Percentiles rank a stretch among this genome's conserved stretches.
Evolutionary conservation across 2,113 vertebrate species (phyloP).

Genomic region (Cnemophilus loriae): DNA sequence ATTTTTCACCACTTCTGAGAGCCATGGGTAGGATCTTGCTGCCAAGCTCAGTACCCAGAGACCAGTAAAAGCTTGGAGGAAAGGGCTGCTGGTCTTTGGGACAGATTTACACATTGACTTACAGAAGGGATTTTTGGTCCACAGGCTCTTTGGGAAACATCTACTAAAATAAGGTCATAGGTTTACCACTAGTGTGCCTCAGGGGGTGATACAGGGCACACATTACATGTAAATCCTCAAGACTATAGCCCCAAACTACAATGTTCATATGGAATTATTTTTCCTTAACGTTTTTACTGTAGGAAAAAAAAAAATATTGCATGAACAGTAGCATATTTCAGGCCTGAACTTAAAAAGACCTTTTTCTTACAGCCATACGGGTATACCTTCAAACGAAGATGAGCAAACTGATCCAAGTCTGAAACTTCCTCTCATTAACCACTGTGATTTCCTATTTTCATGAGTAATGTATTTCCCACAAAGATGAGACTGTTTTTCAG

Average conservation of each 20-base stretch:
- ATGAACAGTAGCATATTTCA: not conserved
- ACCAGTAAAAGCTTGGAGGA: not conserved
- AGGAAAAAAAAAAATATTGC: not conserved
- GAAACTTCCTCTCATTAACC: not conserved
- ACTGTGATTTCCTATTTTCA: conserved; percentile 19
- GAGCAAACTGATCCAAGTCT: not conserved
- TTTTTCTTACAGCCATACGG: not conserved
- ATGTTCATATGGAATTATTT: not conserved
- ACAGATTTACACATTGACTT: not conserved
- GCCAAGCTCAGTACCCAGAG: not conserved
- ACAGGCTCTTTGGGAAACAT: not conserved
- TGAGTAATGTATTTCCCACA: not conserved
- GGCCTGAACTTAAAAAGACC: not conserved
- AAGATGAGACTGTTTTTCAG: not conserved
- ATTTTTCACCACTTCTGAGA: not conserved
- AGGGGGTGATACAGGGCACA: not conserved
- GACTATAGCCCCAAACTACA: not conserved
- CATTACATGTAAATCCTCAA: not conserved
- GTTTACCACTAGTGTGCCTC: not conserved
- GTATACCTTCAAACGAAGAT: not conserved
- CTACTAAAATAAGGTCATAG: not conserved
- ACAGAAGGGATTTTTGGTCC: not conserved
- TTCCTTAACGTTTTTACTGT: not conserved
- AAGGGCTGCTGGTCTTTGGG: not conserved
- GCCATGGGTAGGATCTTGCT: not conserved